These are phyloP conservation scores for Pygoscelis adeliae DNA, from an alignment of 2,113 vertebrate genomes.

Conservation along the genomic window DNA sequence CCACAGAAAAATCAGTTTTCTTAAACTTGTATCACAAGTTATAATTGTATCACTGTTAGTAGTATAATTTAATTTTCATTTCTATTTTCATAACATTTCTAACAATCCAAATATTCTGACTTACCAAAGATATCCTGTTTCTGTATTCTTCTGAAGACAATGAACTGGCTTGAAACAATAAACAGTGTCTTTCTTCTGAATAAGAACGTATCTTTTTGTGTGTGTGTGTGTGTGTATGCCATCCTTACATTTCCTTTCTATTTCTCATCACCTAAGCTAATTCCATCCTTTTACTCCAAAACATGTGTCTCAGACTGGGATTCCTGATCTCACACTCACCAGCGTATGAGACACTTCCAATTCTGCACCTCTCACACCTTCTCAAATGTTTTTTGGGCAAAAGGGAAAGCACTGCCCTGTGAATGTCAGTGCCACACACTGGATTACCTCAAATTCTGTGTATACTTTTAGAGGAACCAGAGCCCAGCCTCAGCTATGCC, in stretches of 20 bases:
- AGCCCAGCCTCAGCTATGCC: neutral
- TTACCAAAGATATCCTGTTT: neutral
- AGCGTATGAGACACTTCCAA: accelerated
- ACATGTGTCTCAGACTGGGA: neutral
- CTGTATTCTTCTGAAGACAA: neutral
- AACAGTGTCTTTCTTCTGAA: neutral
- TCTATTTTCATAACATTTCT: neutral
- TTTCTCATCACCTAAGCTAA: neutral
- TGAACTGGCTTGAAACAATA: neutral
- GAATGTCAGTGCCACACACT: neutral
- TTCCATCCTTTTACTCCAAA: neutral
- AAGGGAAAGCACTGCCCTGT: neutral
- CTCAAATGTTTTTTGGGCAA: neutral
- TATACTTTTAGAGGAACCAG: neutral
- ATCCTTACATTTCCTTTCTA: neutral
- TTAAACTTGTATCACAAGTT: neutral
- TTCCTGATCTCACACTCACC: neutral
- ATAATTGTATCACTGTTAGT: neutral
- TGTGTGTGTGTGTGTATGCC: neutral
- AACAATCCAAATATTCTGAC: neutral
- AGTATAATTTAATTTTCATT: neutral
- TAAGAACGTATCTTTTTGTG: neutral
- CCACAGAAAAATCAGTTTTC: neutral
- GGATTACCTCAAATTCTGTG: neutral
- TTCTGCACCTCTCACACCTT: neutral